phyloP scores from a whole-genome alignment of 2,888 invertebrate species.

The Ophion ventricosus region DNA sequence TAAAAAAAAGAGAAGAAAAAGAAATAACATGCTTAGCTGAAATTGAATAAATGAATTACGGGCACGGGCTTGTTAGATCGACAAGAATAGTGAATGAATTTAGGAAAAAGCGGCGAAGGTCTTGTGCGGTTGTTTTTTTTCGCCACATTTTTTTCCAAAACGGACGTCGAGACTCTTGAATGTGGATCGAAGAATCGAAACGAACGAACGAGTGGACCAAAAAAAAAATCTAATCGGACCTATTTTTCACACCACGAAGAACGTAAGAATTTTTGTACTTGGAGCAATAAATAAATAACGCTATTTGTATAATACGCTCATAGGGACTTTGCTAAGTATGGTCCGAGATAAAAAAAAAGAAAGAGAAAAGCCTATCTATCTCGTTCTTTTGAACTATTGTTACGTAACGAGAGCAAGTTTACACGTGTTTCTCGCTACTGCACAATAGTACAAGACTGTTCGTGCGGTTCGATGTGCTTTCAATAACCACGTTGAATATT shows the following conservation, averaged over 20 bases:
- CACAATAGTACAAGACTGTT: conserved; percentile 49
- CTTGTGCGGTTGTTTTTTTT: not conserved
- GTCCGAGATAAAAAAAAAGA: conserved; percentile 35
- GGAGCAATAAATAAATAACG: conserved; percentile 59
- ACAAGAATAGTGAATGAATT: conserved; percentile 31
- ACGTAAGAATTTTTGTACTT: conserved; percentile 65
- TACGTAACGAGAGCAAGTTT: conserved; percentile 14
- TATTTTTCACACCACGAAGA: conserved; percentile 70
- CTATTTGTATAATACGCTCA: conserved; percentile 54
- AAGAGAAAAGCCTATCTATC: conserved; percentile 55
- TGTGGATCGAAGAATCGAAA: conserved; percentile 11
- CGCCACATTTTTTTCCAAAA: not conserved
- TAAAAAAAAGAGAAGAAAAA: not conserved
- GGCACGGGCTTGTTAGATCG: conserved; percentile 27
- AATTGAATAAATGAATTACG: conserved; percentile 31
- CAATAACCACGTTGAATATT: conserved; percentile 43
- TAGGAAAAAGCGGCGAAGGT: not conserved
- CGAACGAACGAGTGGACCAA: conserved; percentile 59
- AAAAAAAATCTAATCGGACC: conserved; percentile 63
- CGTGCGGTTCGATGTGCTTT: conserved; percentile 51
- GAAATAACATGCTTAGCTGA: conserved; percentile 30
- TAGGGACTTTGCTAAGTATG: conserved; percentile 54
- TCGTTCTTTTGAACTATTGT: conserved; percentile 59
- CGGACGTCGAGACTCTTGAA: conserved; percentile 1
- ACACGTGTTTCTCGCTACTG: conserved; percentile 25